Evolutionary conservation across 1,140 invertebrate genomes (phyloP).

Genomic region (Rhyzopertha dominica): DNA sequence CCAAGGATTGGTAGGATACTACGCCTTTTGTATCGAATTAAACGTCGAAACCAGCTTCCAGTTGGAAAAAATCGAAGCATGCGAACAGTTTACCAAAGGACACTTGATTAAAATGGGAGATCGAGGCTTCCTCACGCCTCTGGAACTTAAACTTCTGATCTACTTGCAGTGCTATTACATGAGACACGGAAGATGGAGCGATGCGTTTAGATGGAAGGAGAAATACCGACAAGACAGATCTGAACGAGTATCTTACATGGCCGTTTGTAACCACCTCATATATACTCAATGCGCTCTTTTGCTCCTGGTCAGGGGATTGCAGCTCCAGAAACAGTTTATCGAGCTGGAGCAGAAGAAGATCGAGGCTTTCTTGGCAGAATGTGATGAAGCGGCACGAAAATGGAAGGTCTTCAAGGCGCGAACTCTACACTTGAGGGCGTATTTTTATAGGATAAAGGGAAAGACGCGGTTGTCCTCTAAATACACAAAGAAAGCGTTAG

Average conservation of each 20-base stretch:
- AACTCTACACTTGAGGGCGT: conserved; percentile 19
- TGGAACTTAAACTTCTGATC: conserved; percentile 16
- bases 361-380: conserved; percentile 32
- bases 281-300: conserved; percentile 10
- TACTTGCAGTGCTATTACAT: conserved; percentile 18
- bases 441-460: conserved; percentile 16
- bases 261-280: conserved; percentile 9
- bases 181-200: conserved; percentile 11
- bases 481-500: conserved; percentile 19
- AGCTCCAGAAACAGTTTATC: conserved; percentile 11
- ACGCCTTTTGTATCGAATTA: conserved; percentile 47
- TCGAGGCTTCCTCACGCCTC: background rate
- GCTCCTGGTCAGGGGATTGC: conserved; percentile 11
- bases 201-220: conserved; percentile 14
- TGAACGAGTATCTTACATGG: background rate
- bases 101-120: conserved; percentile 14
- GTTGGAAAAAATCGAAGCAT: conserved; percentile 43
- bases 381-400: conserved; percentile 10
- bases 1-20: conserved; percentile 45
- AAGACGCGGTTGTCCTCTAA: conserved; percentile 7
- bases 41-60: conserved; percentile 48
- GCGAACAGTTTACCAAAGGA: conserved; percentile 21
- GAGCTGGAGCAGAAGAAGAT: conserved; percentile 9
- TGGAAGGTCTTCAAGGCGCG: conserved; percentile 19
- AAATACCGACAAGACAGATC: conserved; percentile 4